Percentiles rank a stretch among this genome's conserved stretches.
Conservation (phyloP, 2,888 invertebrate genomes). For the Stratiomys singularior region DNA sequence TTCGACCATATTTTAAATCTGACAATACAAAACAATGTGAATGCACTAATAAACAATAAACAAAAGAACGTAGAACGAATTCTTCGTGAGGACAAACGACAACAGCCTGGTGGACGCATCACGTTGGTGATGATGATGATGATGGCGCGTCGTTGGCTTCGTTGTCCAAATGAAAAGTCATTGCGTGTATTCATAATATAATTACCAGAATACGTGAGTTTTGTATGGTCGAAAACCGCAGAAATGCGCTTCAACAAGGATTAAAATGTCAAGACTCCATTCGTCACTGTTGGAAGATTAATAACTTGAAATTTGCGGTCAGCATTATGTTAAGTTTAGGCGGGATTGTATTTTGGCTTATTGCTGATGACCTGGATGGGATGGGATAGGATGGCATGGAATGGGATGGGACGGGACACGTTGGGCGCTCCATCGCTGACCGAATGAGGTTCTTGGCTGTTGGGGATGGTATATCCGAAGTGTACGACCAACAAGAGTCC, state of each 20-base stretch:
- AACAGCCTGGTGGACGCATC: neutral
- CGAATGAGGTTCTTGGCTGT: neutral
- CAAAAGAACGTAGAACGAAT: neutral
- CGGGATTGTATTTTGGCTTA: conserved; percentile 14
- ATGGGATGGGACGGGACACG: no score
- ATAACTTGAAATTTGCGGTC: conserved; percentile 53
- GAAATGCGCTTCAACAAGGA: conserved; percentile 56
- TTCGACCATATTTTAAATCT: neutral
- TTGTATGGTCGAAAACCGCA: conserved; percentile 53
- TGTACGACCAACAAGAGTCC: neutral
- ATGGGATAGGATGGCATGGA: neutral
- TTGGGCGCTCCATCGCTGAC: no score
- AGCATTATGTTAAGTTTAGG: conserved; percentile 45
- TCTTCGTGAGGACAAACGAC: neutral
- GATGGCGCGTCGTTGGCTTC: neutral
- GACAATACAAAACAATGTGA: neutral
- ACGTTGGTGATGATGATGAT: neutral
- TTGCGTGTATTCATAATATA: conserved; percentile 31
- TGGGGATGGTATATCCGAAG: neutral
- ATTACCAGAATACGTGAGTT: conserved; percentile 56
- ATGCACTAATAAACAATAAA: neutral
- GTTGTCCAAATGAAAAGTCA: conserved; percentile 33
- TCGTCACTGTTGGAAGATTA: conserved; percentile 55
- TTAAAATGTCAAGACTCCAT: conserved; percentile 57
- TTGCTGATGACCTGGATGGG: neutral